Conservation (phyloP, 2,888 invertebrate genomes). For the Cyaniris semiargus region DNA sequence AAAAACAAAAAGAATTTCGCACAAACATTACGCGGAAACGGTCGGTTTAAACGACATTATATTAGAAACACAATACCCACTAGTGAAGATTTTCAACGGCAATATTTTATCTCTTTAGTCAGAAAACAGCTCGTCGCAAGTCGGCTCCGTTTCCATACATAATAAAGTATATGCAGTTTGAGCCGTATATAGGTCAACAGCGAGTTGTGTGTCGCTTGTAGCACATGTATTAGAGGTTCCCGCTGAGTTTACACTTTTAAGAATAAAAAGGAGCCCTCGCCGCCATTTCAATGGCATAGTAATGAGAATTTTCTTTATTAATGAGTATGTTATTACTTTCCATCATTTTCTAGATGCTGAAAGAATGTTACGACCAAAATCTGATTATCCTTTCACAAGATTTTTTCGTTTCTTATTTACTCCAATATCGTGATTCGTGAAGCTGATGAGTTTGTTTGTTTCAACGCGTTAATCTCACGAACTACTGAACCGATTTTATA, state of each 20-base stretch:
- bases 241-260: conserved; percentile 39
- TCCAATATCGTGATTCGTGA: no score
- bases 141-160: conserved; percentile 43
- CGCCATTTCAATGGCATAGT: conserved; percentile 39
- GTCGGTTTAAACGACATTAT: neutral
- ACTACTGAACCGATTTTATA: no score
- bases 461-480: no score
- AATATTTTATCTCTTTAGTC: conserved; percentile 44
- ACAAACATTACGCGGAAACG: neutral
- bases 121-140: conserved; percentile 42
- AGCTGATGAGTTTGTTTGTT: no score
- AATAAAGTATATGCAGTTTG: conserved; percentile 44
- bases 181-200: conserved; percentile 43
- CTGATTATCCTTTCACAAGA: neutral
- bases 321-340: conserved; percentile 36
- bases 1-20: neutral
- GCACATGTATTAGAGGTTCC: conserved; percentile 41
- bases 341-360: conserved; percentile 27
- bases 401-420: neutral
- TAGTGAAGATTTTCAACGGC: conserved; percentile 42
- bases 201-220: conserved; percentile 40
- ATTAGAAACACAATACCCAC: conserved; percentile 19
- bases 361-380: conserved; percentile 30
- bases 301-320: conserved; percentile 40
- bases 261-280: conserved; percentile 38